These are phyloP conservation scores for Spinibarbus caldwelli DNA, from an alignment of 2,797 vertebrate species.

Conservation along the genomic window DNA sequence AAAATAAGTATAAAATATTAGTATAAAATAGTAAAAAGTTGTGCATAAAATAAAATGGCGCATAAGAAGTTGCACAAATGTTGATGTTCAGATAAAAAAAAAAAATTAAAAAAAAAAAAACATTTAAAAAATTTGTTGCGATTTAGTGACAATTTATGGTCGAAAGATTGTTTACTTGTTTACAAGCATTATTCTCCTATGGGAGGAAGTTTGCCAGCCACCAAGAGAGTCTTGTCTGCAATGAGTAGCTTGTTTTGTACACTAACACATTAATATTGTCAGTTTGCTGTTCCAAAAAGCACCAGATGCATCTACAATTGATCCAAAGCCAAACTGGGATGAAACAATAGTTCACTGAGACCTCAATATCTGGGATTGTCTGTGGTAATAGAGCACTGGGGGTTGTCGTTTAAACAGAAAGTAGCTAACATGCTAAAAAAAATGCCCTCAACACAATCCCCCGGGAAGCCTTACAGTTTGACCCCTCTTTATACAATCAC, in stretches of 20 bases:
- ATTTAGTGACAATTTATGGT: neutral
- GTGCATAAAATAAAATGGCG: neutral
- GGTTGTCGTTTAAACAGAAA: neutral
- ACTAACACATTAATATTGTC: slow-evolving; percentile 16
- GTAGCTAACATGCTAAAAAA: neutral
- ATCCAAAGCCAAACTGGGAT: neutral
- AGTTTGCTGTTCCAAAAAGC: slow-evolving; percentile 13
- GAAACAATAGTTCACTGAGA: neutral
- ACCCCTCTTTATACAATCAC: slow-evolving; percentile 30
- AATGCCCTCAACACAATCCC: neutral
- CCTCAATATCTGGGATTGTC: neutral
- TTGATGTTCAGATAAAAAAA: neutral
- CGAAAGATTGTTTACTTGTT: slow-evolving; percentile 56
- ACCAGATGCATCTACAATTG: neutral
- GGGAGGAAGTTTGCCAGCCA: slow-evolving; percentile 70
- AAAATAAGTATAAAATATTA: neutral
- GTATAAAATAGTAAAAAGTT: neutral
- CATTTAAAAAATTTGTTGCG: neutral
- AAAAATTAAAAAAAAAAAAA: neutral
- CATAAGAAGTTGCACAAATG: neutral
- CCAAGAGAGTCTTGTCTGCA: slow-evolving; percentile 28
- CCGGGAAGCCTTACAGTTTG: slow-evolving; percentile 26
- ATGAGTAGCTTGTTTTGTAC: slow-evolving; percentile 13
- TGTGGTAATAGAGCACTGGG: neutral
- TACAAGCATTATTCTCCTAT: slow-evolving; percentile 80